Evolutionary conservation across 2,113 vertebrate genomes (phyloP).

Genomic region (Nansenia antarctica): DNA sequence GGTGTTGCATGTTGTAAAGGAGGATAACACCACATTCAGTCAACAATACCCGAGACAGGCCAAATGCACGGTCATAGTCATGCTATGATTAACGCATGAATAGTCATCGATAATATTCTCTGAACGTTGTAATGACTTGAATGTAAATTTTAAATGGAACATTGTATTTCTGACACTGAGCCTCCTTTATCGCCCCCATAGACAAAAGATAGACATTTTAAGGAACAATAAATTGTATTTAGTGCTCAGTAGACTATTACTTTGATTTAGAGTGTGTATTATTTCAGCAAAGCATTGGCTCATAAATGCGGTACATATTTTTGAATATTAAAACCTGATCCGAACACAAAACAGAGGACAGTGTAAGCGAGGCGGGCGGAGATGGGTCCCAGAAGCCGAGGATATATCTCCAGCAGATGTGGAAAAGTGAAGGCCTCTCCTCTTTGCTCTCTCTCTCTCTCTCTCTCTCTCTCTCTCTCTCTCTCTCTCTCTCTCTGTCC

Average conservation of each 20-base stretch:
- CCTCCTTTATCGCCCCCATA: conserved; percentile 7
- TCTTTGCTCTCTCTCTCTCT: conserved; percentile 17
- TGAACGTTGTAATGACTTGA: conserved; percentile 15
- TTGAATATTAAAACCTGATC: conserved; percentile 62
- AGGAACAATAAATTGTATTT: conserved; percentile 42
- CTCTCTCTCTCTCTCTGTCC: conserved; percentile 18
- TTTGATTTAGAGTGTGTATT: conserved; percentile 59
- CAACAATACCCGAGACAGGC: conserved; percentile 26
- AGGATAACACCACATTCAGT: not conserved
- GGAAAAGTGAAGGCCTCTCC: conserved; percentile 38
- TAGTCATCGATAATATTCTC: conserved; percentile 18
- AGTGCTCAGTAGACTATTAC: conserved; percentile 43
- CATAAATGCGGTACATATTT: conserved; percentile 63
- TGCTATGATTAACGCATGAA: conserved; percentile 24
- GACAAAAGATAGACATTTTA: conserved; percentile 28
- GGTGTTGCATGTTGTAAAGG: conserved; percentile 1
- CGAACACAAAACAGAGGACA: conserved; percentile 64
- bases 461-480: not conserved
- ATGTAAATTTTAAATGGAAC: conserved; percentile 33
- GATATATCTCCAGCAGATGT: conserved; percentile 68
- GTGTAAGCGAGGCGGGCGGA: conserved; percentile 38
- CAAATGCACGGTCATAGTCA: conserved; percentile 10
- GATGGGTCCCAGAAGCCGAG: conserved; percentile 57
- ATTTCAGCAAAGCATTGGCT: conserved; percentile 59
- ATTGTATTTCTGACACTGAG: conserved; percentile 24